Conservation (phyloP, 2,113 vertebrate species). For the Strix uralensis region DNA sequence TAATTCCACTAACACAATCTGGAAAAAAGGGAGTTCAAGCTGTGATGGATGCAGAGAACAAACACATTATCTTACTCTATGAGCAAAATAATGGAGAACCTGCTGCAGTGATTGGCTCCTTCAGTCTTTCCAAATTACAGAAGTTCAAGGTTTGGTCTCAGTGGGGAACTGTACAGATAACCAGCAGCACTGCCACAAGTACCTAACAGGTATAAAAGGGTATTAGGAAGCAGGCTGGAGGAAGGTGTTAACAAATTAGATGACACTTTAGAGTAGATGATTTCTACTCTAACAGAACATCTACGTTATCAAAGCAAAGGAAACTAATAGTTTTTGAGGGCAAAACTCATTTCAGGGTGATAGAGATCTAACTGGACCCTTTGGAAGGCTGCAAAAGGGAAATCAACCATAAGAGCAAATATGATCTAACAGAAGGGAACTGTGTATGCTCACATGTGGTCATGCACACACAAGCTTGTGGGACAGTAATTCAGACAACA, state of each 20-base stretch:
- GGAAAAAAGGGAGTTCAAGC: not conserved
- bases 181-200: not conserved
- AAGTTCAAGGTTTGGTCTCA: not conserved
- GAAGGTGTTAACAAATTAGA: not conserved
- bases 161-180: not conserved
- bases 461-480: not conserved
- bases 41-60: not conserved
- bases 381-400: not conserved
- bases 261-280: not conserved
- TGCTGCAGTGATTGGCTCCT: not conserved
- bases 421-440: not conserved
- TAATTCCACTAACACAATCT: not conserved
- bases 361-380: not conserved
- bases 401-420: not conserved
- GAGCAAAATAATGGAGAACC: not conserved
- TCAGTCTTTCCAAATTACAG: not conserved
- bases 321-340: not conserved
- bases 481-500: not conserved
- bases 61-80: not conserved
- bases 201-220: not conserved
- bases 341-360: not conserved
- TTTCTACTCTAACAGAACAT: not conserved
- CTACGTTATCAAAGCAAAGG: not conserved
- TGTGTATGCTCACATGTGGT: not conserved
- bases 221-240: not conserved